phyloP scores from a whole-genome alignment of 2,797 vertebrate species.

The Hafferia zeledoni region DNA sequence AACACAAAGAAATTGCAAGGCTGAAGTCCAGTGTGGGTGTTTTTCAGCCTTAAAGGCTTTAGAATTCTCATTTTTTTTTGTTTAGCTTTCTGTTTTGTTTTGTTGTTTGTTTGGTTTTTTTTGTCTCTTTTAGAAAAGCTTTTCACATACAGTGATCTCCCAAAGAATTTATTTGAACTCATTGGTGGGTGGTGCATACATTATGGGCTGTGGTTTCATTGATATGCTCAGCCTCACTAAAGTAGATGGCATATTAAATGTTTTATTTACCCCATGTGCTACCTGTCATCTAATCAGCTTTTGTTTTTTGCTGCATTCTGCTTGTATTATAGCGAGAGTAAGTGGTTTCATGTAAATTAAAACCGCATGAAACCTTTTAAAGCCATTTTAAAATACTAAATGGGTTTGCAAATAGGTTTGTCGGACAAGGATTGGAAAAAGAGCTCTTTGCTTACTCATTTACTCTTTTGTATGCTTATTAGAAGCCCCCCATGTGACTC shows the following conservation, averaged over 20 bases:
- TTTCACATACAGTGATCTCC: neutral
- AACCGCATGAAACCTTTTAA: conserved; percentile 58
- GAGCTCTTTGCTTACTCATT: conserved; percentile 62
- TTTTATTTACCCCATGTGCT: conserved; percentile 59
- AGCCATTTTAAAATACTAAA: conserved; percentile 58
- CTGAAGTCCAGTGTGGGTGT: neutral
- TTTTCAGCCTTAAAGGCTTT: neutral
- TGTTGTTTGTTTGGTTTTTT: neutral
- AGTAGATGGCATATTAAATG: conserved; percentile 59
- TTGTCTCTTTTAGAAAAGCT: neutral
- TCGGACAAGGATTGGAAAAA: conserved; percentile 58
- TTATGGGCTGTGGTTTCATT: conserved; percentile 51
- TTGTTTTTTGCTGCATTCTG: conserved; percentile 58
- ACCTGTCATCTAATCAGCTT: conserved; percentile 67
- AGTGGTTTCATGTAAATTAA: conserved; percentile 69
- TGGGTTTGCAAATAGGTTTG: conserved; percentile 61
- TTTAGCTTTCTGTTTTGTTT: neutral
- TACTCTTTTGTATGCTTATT: conserved; percentile 53
- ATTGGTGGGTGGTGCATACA: neutral
- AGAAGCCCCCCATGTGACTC: conserved; percentile 22
- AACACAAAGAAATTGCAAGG: neutral
- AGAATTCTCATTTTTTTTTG: neutral
- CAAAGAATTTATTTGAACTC: conserved; percentile 33
- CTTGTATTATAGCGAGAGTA: conserved; percentile 48
- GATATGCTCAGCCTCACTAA: conserved; percentile 7